Evolutionary conservation across 37 sponge, comb jelly and placozoan genomes (phyloP), one percentile per base, ranked within the genome.

Genomic region (Tethya wilhelma): DNA sequence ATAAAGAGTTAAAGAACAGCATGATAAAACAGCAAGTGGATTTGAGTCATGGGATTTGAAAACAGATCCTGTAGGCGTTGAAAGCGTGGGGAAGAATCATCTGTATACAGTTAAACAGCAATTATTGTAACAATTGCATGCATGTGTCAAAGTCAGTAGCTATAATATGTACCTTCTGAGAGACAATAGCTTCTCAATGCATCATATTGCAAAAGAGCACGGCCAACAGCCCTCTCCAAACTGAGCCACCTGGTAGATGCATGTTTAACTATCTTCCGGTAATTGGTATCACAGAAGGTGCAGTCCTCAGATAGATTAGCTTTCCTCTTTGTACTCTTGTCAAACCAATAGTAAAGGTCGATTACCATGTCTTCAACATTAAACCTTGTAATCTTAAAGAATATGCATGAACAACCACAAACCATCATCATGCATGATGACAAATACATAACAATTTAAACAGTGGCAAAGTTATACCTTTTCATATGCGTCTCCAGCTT

Each of bases 281-380:
- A 78, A 19, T 62, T 40, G 30, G n/a, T 38, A 40, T 71, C 72
- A 71, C 79, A 79, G 67, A 85, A 85, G 36, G 67, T 40, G 38
- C 79, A 79, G 56, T 57, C 78, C 43, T 79, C 73, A 17, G 40
- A 53, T 30, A 85, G 67, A n/a, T 40, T 71, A 28, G 71, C 77
- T 56, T 85, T 85, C 39, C 86, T 38, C 29, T 85, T 78, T 55
- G 73, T 71, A 43, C 86, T 85, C 49, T 78, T 85, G 5, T 85
- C 79, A 58, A 85, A 85, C 59, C 71, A 71, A 72, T 79, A 85
- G 32, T 36, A 85, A 8, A 64, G 22, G 38, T 85, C 86, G 42
- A 85, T 69, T 28, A 79, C 63, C 44, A 85, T 17, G 28, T 85
- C 79, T n/a, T n/a, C n/a, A n/a, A n/a, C n/a, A n/a, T n/a, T n/a